Evolutionary conservation across 1,140 invertebrate species (phyloP), one percentile per base, ranked within the genome.

Genomic region (Panagrolaimus sp.): DNA sequence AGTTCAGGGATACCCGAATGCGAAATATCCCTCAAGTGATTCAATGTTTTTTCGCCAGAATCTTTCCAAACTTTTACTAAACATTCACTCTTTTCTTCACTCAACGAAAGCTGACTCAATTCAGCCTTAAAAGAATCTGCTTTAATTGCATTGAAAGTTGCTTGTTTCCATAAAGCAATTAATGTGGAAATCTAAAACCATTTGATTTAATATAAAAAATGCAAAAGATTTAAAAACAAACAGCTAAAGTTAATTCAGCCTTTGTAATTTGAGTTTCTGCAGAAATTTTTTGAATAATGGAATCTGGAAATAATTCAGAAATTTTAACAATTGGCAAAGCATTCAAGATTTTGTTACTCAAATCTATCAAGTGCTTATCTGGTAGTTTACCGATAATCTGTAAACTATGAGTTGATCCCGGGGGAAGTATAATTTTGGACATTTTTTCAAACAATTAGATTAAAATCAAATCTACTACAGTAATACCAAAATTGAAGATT

Each of bases 121-220:
- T 58, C 52, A 0, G 52, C 17, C 28, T 21, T 28, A 28, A 58
- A 58, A 28, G 52, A 12, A 5, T 58, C 52, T 28, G 21, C 28
- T 58, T 58, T 58, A 28, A 58, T 21, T 12, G 52, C 12, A 58
- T 21, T 21, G 52, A 58, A 58, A 28, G 21, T 28, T 21, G 21
- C 52, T 58, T 58, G 52, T 6, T 58, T 58, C 52, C 52, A 58
- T 12, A 58, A 28, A 28, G 52, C 52, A 26, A 12, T 21, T 28
- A 58, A 58, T 28, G 28, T 58, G 1, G 52, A 21, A 58, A 58
- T 58, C 52, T 58, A 26, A 4, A 58, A 58, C 12, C 8, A n/a
- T 10, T 7, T 14, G 7, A 38, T 38, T 4, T 38, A 4, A 38
- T 7, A 38, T 4, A 38, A 38, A 38, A 38, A 38, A 38, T 7